Percentiles rank a stretch among this genome's conserved stretches.
phyloP scores from a whole-genome alignment of 2,113 vertebrate genomes.

The Ageneiosus marmoratus region DNA sequence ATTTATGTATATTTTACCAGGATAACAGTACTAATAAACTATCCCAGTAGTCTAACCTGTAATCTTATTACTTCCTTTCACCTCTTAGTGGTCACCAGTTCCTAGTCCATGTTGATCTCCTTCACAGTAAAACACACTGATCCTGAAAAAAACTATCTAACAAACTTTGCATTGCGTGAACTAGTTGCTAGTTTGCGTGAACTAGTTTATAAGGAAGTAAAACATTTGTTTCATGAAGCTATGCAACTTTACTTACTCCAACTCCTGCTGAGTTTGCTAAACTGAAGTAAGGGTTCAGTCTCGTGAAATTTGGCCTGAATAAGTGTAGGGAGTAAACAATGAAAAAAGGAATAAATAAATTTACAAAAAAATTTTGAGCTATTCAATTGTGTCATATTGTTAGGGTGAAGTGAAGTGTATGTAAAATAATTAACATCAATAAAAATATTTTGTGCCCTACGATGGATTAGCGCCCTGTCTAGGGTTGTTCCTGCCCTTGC shows the following conservation, averaged over 20 bases:
- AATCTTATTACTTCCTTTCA: background rate
- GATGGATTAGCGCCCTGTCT: too few relatives aligned
- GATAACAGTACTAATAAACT: too few relatives aligned
- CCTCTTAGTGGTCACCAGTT: background rate
- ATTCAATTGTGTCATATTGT: too few relatives aligned
- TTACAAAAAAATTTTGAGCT: too few relatives aligned
- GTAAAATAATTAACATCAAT: background rate
- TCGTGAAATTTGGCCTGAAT: background rate
- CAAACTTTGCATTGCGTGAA: background rate
- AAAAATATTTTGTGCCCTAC: too few relatives aligned
- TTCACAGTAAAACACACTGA: background rate
- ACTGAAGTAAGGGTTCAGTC: background rate
- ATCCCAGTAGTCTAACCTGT: too few relatives aligned
- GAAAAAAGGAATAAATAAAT: background rate
- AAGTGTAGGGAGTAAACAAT: background rate
- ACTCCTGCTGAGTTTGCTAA: background rate
- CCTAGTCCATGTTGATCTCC: background rate
- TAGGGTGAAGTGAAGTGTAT: background rate
- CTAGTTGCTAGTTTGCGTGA: background rate
- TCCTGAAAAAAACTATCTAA: background rate
- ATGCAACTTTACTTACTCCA: conserved; percentile 7
- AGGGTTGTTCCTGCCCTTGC: too few relatives aligned
- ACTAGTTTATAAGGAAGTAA: conserved; percentile 7
- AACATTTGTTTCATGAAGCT: background rate
- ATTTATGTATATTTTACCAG: background rate